phyloP scores from a whole-genome alignment of 2,113 vertebrate genomes.

The Aphyosemion australe region DNA sequence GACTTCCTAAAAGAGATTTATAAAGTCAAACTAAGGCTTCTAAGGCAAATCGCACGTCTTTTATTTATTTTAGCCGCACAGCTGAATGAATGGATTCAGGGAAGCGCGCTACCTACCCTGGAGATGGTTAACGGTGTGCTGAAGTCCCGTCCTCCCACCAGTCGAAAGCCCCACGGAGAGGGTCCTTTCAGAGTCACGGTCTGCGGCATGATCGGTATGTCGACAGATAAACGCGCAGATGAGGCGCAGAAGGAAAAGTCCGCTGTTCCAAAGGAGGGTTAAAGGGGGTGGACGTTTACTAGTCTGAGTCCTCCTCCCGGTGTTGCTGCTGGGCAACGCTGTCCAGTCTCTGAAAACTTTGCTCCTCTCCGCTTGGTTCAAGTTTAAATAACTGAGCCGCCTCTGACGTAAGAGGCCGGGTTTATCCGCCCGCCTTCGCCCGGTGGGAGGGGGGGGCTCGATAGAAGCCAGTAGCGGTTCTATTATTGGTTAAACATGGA shows the following conservation, averaged over 20 bases:
- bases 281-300: constrained; percentile 13
- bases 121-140: constrained; percentile 93
- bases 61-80: background rate
- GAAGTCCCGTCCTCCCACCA: constrained; percentile 95
- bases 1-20: no score
- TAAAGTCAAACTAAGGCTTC: background rate
- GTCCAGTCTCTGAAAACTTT: constrained; percentile 61
- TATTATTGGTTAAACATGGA: no score
- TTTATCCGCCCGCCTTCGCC: constrained; percentile 43
- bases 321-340: constrained; percentile 68
- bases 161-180: constrained; percentile 94
- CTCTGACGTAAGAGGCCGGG: constrained; percentile 68
- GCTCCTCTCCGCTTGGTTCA: constrained; percentile 49
- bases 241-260: constrained; percentile 13
- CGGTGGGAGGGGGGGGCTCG: constrained; percentile 27
- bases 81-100: constrained; percentile 39
- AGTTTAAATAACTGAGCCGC: constrained; percentile 75
- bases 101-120: constrained; percentile 83
- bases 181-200: constrained; percentile 89
- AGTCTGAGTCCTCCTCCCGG: constrained; percentile 34
- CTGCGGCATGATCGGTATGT: constrained; percentile 79
- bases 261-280: background rate
- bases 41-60: background rate
- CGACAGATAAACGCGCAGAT: background rate
- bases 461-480: no score